phyloP scores from a whole-genome alignment of 2,113 vertebrate genomes.

The Hemichromis elongatus region DNA sequence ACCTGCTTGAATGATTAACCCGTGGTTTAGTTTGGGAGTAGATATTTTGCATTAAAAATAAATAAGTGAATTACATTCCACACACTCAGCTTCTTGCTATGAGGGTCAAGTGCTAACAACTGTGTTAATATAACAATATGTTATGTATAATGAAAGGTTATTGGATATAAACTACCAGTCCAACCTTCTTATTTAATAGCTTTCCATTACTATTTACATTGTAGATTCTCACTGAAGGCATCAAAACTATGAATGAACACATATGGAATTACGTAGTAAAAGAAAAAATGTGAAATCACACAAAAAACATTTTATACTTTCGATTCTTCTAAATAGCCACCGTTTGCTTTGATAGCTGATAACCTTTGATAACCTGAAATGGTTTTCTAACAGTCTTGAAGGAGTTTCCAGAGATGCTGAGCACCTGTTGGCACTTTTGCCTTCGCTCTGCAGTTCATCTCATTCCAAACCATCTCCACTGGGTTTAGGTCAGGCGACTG shows the following conservation, averaged over 20 bases:
- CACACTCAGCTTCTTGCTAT: neutral
- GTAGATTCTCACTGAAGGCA: neutral
- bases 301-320: neutral
- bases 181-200: neutral
- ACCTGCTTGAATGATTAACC: neutral
- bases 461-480: neutral
- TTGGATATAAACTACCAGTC: neutral
- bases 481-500: too few relatives aligned
- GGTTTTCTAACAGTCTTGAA: neutral
- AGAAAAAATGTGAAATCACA: rapidly evolving
- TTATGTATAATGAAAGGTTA: neutral
- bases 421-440: neutral
- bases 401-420: neutral
- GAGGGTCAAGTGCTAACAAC: neutral
- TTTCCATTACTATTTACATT: neutral
- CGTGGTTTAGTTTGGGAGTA: neutral
- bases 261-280: neutral
- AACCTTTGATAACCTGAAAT: too few relatives aligned
- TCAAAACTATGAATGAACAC: neutral
- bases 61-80: neutral
- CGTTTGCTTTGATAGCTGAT: neutral
- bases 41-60: neutral
- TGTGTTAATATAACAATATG: neutral
- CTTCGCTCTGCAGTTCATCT: neutral
- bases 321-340: neutral